Conservation (phyloP, 2,888 invertebrate species). For the Busseola fusca region DNA sequence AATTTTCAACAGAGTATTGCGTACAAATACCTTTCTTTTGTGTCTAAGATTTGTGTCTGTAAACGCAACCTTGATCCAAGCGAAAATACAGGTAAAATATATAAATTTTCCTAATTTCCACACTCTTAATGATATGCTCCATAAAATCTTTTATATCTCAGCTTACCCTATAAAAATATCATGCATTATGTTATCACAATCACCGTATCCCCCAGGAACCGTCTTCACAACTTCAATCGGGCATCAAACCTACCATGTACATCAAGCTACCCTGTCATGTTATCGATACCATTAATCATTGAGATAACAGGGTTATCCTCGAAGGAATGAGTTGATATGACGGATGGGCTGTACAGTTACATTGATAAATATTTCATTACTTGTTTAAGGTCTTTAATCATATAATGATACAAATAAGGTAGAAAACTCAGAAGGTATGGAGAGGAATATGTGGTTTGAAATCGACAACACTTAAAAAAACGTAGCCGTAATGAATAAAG, state of each 20-base stretch:
- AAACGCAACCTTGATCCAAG: too few relatives aligned
- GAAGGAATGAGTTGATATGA: conserved; percentile 36
- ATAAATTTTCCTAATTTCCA: neutral
- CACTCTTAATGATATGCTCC: neutral
- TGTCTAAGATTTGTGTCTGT: too few relatives aligned
- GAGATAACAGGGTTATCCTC: conserved; percentile 42
- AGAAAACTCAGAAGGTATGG: neutral
- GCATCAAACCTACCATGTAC: conserved; percentile 60
- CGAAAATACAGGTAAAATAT: too few relatives aligned
- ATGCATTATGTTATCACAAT: conserved; percentile 18
- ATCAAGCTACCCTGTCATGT: conserved; percentile 43
- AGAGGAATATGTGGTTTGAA: neutral
- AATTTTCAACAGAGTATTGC: too few relatives aligned
- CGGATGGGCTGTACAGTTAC: conserved; percentile 36
- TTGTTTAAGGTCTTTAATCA: neutral
- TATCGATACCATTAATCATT: conserved; percentile 56
- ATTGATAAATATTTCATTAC: conserved; percentile 13
- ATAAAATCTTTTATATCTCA: neutral
- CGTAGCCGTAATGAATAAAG: neutral
- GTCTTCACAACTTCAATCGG: conserved; percentile 41
- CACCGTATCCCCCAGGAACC: conserved; percentile 19
- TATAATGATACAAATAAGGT: neutral
- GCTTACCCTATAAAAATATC: conserved; percentile 9
- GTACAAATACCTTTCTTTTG: too few relatives aligned
- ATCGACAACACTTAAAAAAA: neutral